A percentile compares a stretch with the other conserved stretches of the same genome.
Evolutionary conservation across 2,113 vertebrate species (phyloP).

Genomic region (Sapayoa aenigma): DNA sequence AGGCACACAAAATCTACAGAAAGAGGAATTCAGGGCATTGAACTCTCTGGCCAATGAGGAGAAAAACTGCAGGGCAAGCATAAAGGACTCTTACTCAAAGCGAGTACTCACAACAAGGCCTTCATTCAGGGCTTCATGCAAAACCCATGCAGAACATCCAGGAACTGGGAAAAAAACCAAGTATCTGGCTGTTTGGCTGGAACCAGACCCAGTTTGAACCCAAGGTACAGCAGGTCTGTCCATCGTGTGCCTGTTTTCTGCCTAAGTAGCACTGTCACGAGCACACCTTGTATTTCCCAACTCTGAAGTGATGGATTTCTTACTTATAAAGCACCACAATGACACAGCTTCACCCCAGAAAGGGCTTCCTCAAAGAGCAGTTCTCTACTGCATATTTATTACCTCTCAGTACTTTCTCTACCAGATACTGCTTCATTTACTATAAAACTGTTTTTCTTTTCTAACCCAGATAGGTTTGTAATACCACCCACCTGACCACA

Average conservation of each 20-base stretch:
- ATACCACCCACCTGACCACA: neutral
- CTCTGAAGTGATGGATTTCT: neutral
- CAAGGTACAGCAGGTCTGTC: neutral
- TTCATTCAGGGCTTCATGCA: neutral
- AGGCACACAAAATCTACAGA: neutral
- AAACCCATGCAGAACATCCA: neutral
- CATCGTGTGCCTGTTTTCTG: neutral
- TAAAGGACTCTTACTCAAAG: neutral
- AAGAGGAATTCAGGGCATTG: neutral
- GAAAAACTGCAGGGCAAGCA: neutral
- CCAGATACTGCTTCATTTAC: neutral
- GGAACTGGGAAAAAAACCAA: neutral
- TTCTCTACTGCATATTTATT: neutral
- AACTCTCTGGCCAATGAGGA: neutral
- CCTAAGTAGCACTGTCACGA: neutral
- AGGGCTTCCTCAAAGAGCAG: neutral
- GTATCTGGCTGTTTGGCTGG: neutral
- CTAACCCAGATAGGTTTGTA: neutral
- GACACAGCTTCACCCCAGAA: neutral
- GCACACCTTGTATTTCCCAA: neutral
- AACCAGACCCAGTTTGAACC: neutral
- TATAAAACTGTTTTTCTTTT: neutral
- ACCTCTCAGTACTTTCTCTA: neutral
- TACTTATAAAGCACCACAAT: rapidly evolving
- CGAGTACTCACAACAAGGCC: neutral